Evolutionary conservation across 2,888 invertebrate species (phyloP).

Genomic region (Dione juno): DNA sequence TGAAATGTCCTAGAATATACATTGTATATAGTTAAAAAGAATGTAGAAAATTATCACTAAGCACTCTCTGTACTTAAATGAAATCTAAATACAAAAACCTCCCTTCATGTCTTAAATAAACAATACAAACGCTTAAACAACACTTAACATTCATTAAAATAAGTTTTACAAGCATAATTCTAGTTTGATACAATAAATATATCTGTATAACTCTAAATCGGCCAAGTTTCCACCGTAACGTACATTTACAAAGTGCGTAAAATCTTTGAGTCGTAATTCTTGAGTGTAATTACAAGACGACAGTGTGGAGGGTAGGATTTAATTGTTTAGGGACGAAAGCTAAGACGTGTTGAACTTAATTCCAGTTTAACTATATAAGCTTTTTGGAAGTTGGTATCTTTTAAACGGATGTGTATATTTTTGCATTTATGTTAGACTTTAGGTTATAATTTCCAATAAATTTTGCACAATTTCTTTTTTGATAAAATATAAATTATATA

Average conservation of each 20-base stretch:
- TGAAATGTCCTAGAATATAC: background rate
- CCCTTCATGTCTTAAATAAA: background rate
- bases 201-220: conserved; percentile 32
- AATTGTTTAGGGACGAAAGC: conserved; percentile 61
- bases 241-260: conserved; percentile 63
- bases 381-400: background rate
- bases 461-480: too few relatives aligned
- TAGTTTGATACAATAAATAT: conserved; percentile 49
- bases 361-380: conserved; percentile 14
- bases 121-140: background rate
- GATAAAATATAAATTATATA: too few relatives aligned
- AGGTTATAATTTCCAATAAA: too few relatives aligned
- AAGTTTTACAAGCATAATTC: conserved; percentile 30
- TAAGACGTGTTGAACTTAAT: conserved; percentile 26
- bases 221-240: conserved; percentile 34
- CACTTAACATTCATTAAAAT: conserved; percentile 28
- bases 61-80: background rate
- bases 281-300: conserved; percentile 71
- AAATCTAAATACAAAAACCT: background rate
- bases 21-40: background rate
- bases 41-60: background rate
- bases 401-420: background rate
- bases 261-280: conserved; percentile 66
- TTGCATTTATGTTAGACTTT: background rate
- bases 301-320: conserved; percentile 58